phyloP scores from a whole-genome alignment of 2,888 invertebrate genomes.

The Apantesis nais region DNA sequence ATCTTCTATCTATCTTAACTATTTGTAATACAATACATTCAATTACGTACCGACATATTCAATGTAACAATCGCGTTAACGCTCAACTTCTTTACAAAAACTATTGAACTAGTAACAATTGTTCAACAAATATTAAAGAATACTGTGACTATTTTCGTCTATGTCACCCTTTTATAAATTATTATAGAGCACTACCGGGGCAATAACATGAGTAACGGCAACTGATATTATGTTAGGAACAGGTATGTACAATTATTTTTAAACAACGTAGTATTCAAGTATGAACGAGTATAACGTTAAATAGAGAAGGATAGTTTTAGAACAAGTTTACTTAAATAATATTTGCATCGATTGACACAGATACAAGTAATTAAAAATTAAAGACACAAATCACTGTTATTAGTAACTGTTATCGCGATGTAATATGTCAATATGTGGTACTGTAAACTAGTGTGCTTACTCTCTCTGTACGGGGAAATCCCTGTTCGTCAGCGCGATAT shows the following conservation, averaged over 20 bases:
- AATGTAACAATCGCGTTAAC: neutral
- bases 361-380: neutral
- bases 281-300: neutral
- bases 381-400: neutral
- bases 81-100: neutral
- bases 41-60: conserved; percentile 5
- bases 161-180: neutral
- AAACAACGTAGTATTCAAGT: neutral
- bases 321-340: neutral
- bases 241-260: neutral
- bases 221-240: neutral
- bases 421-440: neutral
- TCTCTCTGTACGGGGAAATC: conserved; percentile 26
- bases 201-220: neutral
- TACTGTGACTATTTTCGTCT: neutral
- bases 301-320: neutral
- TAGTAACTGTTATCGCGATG: neutral
- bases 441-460: too few relatives aligned
- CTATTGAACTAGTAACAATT: neutral
- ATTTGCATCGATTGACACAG: neutral
- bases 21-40: neutral
- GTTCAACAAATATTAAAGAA: neutral
- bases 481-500: conserved; percentile 14
- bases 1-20: neutral
- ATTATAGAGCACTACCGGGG: neutral